Evolutionary conservation across 2,797 vertebrate species (phyloP), one percentile per base, ranked within the genome.

Genomic region (Poecilia picta): DNA sequence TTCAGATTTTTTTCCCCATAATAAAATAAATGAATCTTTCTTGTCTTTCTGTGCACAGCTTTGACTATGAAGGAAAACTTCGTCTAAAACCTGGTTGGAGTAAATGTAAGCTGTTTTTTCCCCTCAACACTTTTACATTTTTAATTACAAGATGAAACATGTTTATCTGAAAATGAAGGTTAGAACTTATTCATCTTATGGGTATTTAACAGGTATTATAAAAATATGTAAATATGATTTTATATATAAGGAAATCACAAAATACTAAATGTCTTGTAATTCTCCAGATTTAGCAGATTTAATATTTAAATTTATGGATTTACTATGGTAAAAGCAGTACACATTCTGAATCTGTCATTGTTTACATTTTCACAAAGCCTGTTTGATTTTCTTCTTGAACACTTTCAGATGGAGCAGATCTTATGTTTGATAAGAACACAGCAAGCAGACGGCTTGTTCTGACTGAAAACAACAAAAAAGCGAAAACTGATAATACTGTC

Each of bases 41-140:
- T n/a, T 43, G 23, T 70, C 36, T 33, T 47, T 12, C 7, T 70
- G 10, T 73, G 16, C 4, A 36, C 45, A 91, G 91, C 73, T 73
- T 90, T 2, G 82, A 85, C 0, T 75, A 87, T 36, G 13, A 41
- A 79, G 88, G 90, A 45, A 64, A 8, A 12, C 83, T 76, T 83
- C 85, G 88, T 0, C 71, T 92, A 51, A 89, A 87, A 0, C 73
- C 85, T n/a, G 91, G 87, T 8, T 25, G 87, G 0, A 89, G 74
- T 51, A 92, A 92, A 78, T 92, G 91, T 92, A 79, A 82, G 88
- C 81, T 0, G 73, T 41, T 41, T 39, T 43, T 43, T 11, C 49
- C 1, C 31, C 13, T 16, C 15, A 33, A 31, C 1, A 46, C 10
- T 31, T 47, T 13, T 12, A 23, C 28, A 47, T 45, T 39, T 36